Evolutionary conservation across 2,113 vertebrate species (phyloP).

Genomic region (Cygnus buccinator): DNA sequence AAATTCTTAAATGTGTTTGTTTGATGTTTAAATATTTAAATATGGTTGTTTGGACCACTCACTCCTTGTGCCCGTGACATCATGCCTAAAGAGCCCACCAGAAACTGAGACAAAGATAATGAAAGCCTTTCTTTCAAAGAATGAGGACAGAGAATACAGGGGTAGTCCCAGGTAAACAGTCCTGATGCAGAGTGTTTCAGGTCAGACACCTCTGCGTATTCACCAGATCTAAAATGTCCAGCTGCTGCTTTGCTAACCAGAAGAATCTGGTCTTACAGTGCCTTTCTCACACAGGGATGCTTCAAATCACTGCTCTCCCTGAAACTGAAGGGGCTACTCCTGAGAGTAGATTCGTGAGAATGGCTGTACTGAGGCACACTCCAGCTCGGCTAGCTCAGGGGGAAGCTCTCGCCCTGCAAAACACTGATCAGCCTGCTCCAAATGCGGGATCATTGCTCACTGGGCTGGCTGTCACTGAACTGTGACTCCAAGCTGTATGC

Average conservation of each 20-base stretch:
- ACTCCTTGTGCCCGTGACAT: not conserved
- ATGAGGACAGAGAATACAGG: not conserved
- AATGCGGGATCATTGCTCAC: not conserved
- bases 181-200: not conserved
- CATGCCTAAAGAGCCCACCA: not conserved
- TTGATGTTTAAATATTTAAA: too few relatives aligned
- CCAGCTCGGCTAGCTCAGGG: not conserved
- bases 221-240: not conserved
- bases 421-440: not conserved
- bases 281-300: not conserved
- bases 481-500: not conserved
- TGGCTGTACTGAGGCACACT: not conserved
- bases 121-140: not conserved
- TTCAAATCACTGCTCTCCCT: not conserved
- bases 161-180: not conserved
- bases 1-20: too few relatives aligned
- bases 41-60: not conserved
- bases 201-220: not conserved
- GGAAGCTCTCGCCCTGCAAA: not conserved
- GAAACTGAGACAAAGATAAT: not conserved
- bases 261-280: not conserved
- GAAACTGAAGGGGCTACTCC: not conserved
- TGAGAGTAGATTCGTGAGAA: not conserved
- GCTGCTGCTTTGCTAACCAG: not conserved
- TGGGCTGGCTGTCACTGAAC: not conserved